Base-by-base conservation (phyloP, 2,888 invertebrate genomes). In the Mayetiola destructor region DNA sequence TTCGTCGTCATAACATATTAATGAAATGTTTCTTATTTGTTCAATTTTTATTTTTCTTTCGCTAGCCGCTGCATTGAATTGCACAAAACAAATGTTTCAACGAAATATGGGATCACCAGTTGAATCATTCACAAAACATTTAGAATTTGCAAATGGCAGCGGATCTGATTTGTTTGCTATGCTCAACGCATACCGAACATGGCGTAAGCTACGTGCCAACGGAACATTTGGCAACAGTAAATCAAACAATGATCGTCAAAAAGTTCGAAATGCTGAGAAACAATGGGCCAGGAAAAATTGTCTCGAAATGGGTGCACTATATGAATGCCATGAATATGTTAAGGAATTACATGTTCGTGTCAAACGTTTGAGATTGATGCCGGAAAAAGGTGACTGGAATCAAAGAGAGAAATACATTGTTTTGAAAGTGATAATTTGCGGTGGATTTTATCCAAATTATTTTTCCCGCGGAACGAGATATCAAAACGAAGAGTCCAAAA, bases 381-480 rank as follows among this genome's bases (percentile, higher is more conserved):
- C 29, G 12, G 68, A 69, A 0, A 76, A 75, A 3, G 59, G 63
- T 16, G 68, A 71, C 55, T 74, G 77, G 72, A 68, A 65, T 30
- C 68, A 73, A 20, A 67, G 70, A 1, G 80, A 84, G 62, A 77
- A 76, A 56, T 73, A 78, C 0, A 71, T 83, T 0, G 69, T 85
- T 14, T 68, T 86, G 0, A 86, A 86, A 73, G 80, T 82, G 2
- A 61, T 68, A 20, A 69, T 71, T 39, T 66, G 70, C 3, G 72
- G 72, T 2, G 93, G 94, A 1, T 93, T 93, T 71, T 96, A 93
- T 73, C 96, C 96, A 0, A 84, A 94, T 70, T 95, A 88, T 70
- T 95, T 89, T 72, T 70, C 82, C 20, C 77, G 80, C 32, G 66
- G 72, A 9, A 66, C 73, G 20, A 72, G 74, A 61, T n/a, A n/a